Conservation (phyloP, 2,888 invertebrate genomes). For the Therioaphis trifolii region DNA sequence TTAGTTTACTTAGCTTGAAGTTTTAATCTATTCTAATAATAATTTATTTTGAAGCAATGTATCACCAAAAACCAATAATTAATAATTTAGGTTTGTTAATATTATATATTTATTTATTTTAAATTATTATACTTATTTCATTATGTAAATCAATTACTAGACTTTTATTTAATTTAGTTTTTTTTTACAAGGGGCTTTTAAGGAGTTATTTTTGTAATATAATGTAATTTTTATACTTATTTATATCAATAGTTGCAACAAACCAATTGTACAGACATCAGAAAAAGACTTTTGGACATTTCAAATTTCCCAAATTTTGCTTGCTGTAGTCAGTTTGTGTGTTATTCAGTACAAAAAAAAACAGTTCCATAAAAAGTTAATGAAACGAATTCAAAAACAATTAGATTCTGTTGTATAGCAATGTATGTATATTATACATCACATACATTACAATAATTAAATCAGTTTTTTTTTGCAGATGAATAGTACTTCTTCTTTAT, state of each 20-base stretch:
- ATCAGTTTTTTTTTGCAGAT: neutral
- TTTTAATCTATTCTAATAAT: no score
- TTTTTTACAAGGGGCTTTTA: no score
- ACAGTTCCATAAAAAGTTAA: slow-evolving; percentile 50
- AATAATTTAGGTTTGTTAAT: no score
- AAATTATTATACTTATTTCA: no score
- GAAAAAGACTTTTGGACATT: slow-evolving; percentile 54
- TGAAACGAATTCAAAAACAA: slow-evolving; percentile 53
- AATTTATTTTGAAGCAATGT: no score
- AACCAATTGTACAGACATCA: neutral
- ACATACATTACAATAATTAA: neutral
- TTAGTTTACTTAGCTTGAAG: no score
- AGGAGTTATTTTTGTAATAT: slow-evolving; percentile 17
- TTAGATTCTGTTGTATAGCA: slow-evolving; percentile 54
- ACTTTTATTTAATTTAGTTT: no score
- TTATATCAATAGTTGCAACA: slow-evolving; percentile 25
- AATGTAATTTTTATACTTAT: slow-evolving; percentile 26
- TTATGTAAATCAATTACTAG: no score
- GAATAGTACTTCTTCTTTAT: slow-evolving; percentile 55
- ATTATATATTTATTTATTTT: no score
- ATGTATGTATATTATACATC: slow-evolving; percentile 16
- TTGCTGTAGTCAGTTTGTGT: slow-evolving; percentile 45
- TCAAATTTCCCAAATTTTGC: slow-evolving; percentile 44
- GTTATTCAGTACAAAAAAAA: slow-evolving; percentile 53
- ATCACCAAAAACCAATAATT: no score